Conservation (phyloP, 2,888 invertebrate species). For the Phengaris arion region DNA sequence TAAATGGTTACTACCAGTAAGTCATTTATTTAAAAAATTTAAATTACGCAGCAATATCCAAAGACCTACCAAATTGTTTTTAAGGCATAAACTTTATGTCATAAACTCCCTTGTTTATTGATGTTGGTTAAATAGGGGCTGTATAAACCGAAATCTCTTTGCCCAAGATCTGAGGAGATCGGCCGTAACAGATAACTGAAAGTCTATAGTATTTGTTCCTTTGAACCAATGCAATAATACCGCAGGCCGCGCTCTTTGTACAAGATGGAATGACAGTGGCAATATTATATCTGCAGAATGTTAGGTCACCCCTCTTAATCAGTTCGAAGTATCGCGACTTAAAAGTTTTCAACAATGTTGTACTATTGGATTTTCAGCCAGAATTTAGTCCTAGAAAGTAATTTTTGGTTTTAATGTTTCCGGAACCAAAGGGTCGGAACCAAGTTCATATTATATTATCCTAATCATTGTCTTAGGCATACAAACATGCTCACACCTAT, state of each 20-base stretch:
- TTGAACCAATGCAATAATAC: constrained; percentile 5
- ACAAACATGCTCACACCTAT: too few relatives aligned
- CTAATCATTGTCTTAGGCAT: too few relatives aligned
- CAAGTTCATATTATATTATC: too few relatives aligned
- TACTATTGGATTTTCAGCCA: too few relatives aligned
- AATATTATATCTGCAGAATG: background rate
- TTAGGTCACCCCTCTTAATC: background rate
- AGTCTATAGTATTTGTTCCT: background rate
- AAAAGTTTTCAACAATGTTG: background rate
- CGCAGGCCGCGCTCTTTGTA: background rate
- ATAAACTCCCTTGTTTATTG: background rate
- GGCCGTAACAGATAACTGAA: constrained; percentile 6
- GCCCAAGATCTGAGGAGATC: constrained; percentile 8
- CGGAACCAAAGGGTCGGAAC: too few relatives aligned
- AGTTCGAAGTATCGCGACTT: background rate
- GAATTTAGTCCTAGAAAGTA: too few relatives aligned
- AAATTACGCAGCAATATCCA: too few relatives aligned
- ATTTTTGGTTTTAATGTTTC: too few relatives aligned
- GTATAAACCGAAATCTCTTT: background rate
- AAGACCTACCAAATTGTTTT: constrained; percentile 1
- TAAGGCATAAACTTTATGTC: background rate
- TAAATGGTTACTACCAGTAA: too few relatives aligned
- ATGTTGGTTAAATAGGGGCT: background rate
- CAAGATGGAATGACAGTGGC: background rate
- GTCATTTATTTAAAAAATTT: too few relatives aligned